phyloP scores from a whole-genome alignment of 2,888 invertebrate genomes.

The Rotaria sp. region DNA sequence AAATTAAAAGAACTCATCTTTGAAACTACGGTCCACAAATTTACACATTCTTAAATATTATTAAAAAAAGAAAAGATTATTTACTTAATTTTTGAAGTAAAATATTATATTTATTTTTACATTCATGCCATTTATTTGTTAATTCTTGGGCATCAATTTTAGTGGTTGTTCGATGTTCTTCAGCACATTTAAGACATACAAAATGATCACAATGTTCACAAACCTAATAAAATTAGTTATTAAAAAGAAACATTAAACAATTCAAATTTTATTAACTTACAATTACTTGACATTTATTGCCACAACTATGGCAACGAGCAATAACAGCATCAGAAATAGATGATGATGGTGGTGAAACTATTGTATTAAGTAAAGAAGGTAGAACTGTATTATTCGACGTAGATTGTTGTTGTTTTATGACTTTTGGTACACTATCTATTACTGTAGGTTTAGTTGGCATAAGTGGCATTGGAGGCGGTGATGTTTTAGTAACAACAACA shows the following conservation, averaged over 20 bases:
- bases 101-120: conserved; percentile 9
- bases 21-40: too few relatives aligned
- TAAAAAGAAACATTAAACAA: too few relatives aligned
- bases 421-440: not conserved
- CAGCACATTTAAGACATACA: conserved; percentile 25
- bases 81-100: conserved; percentile 12
- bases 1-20: too few relatives aligned
- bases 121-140: not conserved
- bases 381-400: not conserved
- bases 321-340: not conserved
- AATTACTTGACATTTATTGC: not conserved
- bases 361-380: not conserved
- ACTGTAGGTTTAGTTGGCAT: not conserved
- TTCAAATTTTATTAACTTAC: not conserved
- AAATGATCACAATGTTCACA: conserved; percentile 29
- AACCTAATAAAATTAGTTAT: not conserved
- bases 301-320: not conserved
- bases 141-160: not conserved
- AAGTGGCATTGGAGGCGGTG: not conserved
- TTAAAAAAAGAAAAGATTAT: not conserved
- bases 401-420: not conserved
- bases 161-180: not conserved
- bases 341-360: not conserved
- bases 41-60: too few relatives aligned
- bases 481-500: not conserved